Evolutionary conservation across 2,797 vertebrate genomes (phyloP), one percentile per base, ranked within the genome.

Genomic region (Orientallactaga sibirica): DNA sequence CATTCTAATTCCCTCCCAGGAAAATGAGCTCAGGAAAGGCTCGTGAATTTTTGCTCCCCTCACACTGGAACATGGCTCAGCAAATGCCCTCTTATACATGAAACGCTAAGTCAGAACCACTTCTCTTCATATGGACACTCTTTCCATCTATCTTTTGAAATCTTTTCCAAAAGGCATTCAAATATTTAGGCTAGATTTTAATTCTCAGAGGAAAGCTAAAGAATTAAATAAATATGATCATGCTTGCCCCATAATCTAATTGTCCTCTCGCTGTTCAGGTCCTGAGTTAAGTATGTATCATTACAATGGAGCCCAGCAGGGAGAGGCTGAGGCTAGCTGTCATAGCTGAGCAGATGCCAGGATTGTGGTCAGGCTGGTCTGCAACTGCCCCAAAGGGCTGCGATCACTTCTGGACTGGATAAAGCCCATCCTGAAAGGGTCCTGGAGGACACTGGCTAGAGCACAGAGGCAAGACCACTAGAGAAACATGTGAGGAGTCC

Each of bases 381-480:
- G 48, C 20, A 33, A 58, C 74, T 95, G 48, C 88, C 71, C 82
- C n/a, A 55, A 82, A 82, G 82, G 19, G 48, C 76, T 64, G 52
- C 71, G 86, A 86, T 94, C 67, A 84, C 84, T 90, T 95, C 92
- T 83, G n/a, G 85, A 12, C 48, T 82, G 77, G 70, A 73, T 64
- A 90, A 95, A 88, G 64, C 58, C 93, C 61, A 92, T 64, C 84
- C 91, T 88, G 80, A 74, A 88, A 90, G 75, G 82, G 77, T 1
- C 85, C 70, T 33, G 11, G 77, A 66, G n/a, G 87, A 52, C 22
- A 81, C 55, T 61, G 7, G 74, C 41, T 22, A 75, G 52, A 92
- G 11, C 33, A 75, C 11, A n/a, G 62, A 92, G 12, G 18, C n/a
- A 75, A 71, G 71, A 64, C 61, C 61, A 79, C 61, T 4, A 10